These are phyloP conservation scores for Mesaphorura yosii DNA, from an alignment of 1,140 invertebrate genomes.

Conservation along the genomic window DNA sequence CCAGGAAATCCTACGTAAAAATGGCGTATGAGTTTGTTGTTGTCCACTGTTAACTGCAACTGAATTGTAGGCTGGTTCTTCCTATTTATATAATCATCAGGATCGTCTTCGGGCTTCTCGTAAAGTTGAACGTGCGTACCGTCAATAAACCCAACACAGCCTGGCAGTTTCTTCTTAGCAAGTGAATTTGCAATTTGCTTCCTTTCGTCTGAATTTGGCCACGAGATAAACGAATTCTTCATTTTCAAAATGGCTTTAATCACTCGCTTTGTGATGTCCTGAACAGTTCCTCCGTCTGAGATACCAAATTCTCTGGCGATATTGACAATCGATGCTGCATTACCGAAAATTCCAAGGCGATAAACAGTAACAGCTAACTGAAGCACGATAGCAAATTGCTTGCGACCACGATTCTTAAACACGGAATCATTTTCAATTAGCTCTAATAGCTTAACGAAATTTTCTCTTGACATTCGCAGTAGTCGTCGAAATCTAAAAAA, in stretches of 20 bases:
- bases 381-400: not conserved
- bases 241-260: not conserved
- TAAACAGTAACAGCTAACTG: constrained; percentile 1
- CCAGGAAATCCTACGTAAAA: constrained; percentile 11
- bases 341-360: not conserved
- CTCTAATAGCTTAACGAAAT: not conserved
- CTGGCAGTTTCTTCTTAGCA: not conserved
- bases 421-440: not conserved
- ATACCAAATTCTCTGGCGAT: constrained; percentile 2
- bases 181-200: not conserved
- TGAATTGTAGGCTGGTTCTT: constrained; percentile 15
- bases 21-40: not conserved
- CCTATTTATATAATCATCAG: constrained; percentile 10
- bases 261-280: not conserved
- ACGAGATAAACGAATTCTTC: not conserved
- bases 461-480: not conserved
- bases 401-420: not conserved
- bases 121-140: constrained; percentile 7
- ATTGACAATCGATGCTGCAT: not conserved
- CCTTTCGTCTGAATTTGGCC: constrained; percentile 3
- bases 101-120: constrained; percentile 11
- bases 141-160: constrained; percentile 19
- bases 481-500: constrained; percentile 5
- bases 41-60: constrained; percentile 14
- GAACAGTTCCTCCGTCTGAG: not conserved